A percentile compares a stretch with the other conserved stretches of the same genome.
Evolutionary conservation across 2,797 vertebrate species (phyloP).

Genomic region (Lepilemur septentrionalis): DNA sequence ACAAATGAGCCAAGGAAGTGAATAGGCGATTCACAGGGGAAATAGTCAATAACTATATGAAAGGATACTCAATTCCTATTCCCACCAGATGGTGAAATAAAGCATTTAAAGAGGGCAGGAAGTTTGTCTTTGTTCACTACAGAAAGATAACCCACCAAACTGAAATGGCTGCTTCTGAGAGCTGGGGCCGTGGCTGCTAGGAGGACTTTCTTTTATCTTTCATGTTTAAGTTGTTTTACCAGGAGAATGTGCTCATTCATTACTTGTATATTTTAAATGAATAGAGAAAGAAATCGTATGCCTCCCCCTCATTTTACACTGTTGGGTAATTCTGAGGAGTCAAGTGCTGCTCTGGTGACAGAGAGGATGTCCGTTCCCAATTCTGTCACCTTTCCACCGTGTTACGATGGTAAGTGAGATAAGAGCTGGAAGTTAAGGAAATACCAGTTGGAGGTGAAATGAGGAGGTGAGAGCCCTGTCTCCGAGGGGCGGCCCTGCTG

Average conservation of each 20-base stretch:
- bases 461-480: background rate
- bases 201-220: background rate
- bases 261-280: conserved; percentile 39
- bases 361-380: background rate
- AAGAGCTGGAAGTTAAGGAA: background rate
- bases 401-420: background rate
- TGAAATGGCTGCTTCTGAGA: background rate
- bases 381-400: background rate
- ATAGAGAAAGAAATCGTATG: background rate
- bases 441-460: background rate
- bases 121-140: background rate
- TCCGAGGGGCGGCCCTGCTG: background rate
- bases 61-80: background rate
- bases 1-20: background rate
- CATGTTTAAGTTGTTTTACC: conserved; percentile 8
- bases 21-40: background rate
- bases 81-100: background rate
- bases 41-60: background rate
- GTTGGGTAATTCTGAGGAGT: conserved; percentile 36
- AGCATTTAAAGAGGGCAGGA: background rate
- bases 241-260: conserved; percentile 22
- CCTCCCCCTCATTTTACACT: background rate
- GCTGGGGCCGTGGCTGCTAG: background rate
- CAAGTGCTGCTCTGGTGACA: background rate
- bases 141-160: background rate